Percentiles rank a stretch among this genome's conserved stretches.
Evolutionary conservation across 2,888 invertebrate genomes (phyloP).

Genomic region (Andrena marginata): DNA sequence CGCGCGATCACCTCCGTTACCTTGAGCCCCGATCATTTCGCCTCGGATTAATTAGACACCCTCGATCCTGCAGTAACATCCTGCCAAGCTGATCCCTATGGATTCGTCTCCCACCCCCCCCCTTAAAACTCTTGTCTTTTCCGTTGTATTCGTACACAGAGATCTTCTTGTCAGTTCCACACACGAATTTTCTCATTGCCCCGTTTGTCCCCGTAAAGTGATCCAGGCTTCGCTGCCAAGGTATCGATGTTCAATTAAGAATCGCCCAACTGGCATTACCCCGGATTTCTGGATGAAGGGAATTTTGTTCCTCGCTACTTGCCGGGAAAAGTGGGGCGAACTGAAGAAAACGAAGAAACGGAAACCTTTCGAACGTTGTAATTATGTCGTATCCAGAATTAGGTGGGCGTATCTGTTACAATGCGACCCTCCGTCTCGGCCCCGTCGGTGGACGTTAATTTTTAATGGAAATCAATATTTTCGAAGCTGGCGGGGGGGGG

Average conservation of each 20-base stretch:
- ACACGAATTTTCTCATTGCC: no score
- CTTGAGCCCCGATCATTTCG: constrained; percentile 6
- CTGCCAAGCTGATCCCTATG: neutral
- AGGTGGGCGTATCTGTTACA: constrained; percentile 7
- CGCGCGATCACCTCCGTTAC: neutral
- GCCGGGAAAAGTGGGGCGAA: neutral
- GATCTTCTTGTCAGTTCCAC: neutral
- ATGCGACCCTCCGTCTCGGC: neutral
- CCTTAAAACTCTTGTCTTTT: neutral
- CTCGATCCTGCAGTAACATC: neutral
- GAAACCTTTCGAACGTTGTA: neutral
- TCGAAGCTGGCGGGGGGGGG: neutral
- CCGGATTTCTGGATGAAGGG: neutral
- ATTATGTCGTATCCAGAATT: neutral
- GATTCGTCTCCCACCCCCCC: neutral
- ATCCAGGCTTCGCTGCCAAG: no score
- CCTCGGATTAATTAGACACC: constrained; percentile 26
- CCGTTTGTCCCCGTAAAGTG: no score
- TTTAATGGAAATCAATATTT: constrained; percentile 24
- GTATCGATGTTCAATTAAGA: no score
- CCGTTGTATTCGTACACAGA: neutral
- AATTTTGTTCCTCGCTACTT: neutral
- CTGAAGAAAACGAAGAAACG: neutral
- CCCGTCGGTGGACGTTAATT: neutral
- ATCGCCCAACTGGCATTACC: neutral